Base-by-base conservation (phyloP, 2,888 invertebrate species). In the Acrobasis repandana region DNA sequence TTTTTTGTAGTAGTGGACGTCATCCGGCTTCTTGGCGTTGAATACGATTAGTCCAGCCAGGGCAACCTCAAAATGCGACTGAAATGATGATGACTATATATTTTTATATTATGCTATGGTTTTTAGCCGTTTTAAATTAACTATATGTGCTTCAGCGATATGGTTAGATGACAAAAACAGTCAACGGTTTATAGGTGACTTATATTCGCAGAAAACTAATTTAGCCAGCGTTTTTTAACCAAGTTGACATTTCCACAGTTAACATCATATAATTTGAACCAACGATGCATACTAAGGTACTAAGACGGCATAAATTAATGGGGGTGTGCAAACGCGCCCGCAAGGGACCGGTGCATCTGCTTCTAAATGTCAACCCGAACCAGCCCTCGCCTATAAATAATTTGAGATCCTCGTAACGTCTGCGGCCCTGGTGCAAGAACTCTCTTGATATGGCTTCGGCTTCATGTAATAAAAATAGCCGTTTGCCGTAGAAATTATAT, bases 311-410 rank as follows among this genome's bases (percentile, higher is more conserved):
- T 80, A 85, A 83, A 86, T 85, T 86, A 87, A 85, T 82, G 78
- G 81, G 77, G 77, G 83, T 75, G 68, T 73, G 73, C 71, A 71
- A 73, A 76, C 75, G 76, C 77, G 52, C 63, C 66, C 72, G 72
- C 71, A 66, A 67, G 74, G 73, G 74, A 75, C 79, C 73, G 74
- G 79, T 78, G 79, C 88, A 88, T 88, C 86, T 86, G 87, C 86
- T 74, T 81, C 78, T 86, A 88, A 88, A 89, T 88, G 88, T 87
- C 88, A 89, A 85, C 80, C 77, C 73, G 75, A 79, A 81, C 83
- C 75, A 78, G 83, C 82, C 75, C 68, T 68, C 71, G 77, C 80
- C 84, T 87, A 88, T 88, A 87, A 87, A 88, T 89, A 88, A 88
- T 88, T 88, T 86, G 82, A 85, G 85, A 79, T 82, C 76, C 76